Base-by-base conservation (phyloP, 2,888 invertebrate species). In the Micropterix aruncella region DNA sequence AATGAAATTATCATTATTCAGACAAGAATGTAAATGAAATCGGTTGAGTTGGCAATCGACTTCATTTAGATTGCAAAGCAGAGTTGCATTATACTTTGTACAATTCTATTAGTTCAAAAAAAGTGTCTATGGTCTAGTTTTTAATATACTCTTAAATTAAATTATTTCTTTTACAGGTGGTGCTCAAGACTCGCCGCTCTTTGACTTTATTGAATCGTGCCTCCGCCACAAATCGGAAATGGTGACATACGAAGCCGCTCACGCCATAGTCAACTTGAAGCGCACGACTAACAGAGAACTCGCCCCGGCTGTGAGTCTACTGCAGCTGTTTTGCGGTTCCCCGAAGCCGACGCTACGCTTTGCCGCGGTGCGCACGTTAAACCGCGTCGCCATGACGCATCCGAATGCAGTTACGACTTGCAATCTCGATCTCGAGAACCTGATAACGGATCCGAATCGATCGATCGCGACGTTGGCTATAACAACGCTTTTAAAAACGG, bases 221-320 rank as follows among this genome's bases (percentile, higher is more conserved):
- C 73, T 99, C 39, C 79, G 96, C 0, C 95, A 99, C 62, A 99
- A 97, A 69, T 93, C 91, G 18, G 99, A 99, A 70, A 94, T 97
- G 86, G 99, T 99, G 0, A 90, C 95, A 16, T 99, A 97, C 58
- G 99, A 99, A 70, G 99, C 99, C 0, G 97, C 97, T 0, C 93
- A 95, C 58, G 97, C 97, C 2, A 84, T 99, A 53, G 96, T 99
- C 1, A 93, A 93, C 61, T 70, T 99, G 45, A 83, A 76, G 51
- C 67, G 82, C 45, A 90, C 89, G 41, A 85, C 90, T 1, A 77
- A 83, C 1, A 73, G 92, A 44, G 95, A 96, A 56, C 70, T 99
- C 3, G 87, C 90, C 2, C 90, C 95, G 1, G 97, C 99, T 2
- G 90, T 99, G 14, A 92, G 93, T 38, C 94, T 97, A 1, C 68